phyloP scores from a whole-genome alignment of 2,888 invertebrate genomes.

The Orgyia antiqua region DNA sequence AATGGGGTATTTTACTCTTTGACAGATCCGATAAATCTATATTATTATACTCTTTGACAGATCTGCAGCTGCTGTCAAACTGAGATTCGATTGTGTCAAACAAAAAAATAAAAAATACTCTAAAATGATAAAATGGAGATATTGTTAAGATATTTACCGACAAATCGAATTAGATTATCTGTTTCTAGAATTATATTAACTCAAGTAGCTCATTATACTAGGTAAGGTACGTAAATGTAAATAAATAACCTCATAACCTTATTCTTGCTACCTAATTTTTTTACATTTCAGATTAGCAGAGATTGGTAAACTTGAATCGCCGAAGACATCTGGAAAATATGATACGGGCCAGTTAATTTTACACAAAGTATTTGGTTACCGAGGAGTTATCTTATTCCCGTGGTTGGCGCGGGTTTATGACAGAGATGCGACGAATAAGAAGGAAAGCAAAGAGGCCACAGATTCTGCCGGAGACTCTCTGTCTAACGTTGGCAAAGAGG shows the following conservation, averaged over 20 bases:
- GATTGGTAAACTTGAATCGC: slow-evolving; percentile 93
- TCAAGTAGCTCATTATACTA: slow-evolving; percentile 66
- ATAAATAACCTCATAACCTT: slow-evolving; percentile 59
- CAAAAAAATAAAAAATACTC: slow-evolving; percentile 47
- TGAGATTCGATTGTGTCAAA: no score
- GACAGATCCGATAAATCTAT: no score
- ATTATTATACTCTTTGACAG: no score
- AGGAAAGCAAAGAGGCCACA: slow-evolving; percentile 65
- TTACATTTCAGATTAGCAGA: slow-evolving; percentile 86
- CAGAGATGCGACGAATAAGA: slow-evolving; percentile 88
- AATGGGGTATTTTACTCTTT: no score
- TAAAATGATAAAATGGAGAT: slow-evolving; percentile 72
- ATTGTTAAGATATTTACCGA: slow-evolving; percentile 64
- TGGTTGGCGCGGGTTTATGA: slow-evolving; percentile 98
- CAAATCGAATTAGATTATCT: slow-evolving; percentile 53
- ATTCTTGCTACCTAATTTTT: no score
- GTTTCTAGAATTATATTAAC: slow-evolving; percentile 58
- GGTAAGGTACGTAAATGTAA: slow-evolving; percentile 37
- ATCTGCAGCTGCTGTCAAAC: no score
- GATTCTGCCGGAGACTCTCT: slow-evolving; percentile 49
- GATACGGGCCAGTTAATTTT: slow-evolving; percentile 97
- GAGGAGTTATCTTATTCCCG: slow-evolving; percentile 97
- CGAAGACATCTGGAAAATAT: slow-evolving; percentile 93
- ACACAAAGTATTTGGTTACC: slow-evolving; percentile 97
- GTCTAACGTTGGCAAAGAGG: slow-evolving; percentile 86